Evolutionary conservation across 2,797 vertebrate species (phyloP).

Genomic region (Pseudochromis fuscus): DNA sequence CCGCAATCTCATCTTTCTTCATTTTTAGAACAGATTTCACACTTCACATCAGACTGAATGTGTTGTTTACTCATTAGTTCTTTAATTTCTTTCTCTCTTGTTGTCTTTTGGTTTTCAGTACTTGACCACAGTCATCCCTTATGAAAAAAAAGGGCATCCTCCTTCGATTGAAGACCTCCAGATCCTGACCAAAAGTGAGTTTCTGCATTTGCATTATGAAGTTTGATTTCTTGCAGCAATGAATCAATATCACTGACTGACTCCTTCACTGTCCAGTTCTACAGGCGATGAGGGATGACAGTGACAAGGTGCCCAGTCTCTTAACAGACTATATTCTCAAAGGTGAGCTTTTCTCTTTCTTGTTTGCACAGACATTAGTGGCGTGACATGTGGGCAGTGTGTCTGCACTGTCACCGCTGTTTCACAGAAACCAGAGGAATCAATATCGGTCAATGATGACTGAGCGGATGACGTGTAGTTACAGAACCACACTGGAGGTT

Average conservation of each 20-base stretch:
- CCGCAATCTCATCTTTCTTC: neutral
- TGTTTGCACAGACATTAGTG: neutral
- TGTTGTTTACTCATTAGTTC: neutral
- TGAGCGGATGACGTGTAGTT: neutral
- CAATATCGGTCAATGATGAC: constrained; percentile 7
- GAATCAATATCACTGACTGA: neutral
- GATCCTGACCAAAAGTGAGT: constrained; percentile 95
- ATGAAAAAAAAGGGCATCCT: constrained; percentile 93
- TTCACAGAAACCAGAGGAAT: constrained; percentile 9
- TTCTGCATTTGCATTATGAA: neutral
- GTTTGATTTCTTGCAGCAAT: neutral
- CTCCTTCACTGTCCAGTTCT: constrained; percentile 85
- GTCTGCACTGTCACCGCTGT: neutral
- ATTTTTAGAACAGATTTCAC: neutral
- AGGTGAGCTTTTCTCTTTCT: constrained; percentile 82
- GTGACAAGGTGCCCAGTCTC: constrained; percentile 95
- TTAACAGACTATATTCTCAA: constrained; percentile 99
- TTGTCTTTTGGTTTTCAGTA: constrained; percentile 83
- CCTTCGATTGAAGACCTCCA: constrained; percentile 96
- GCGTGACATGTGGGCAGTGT: neutral
- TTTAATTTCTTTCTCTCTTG: neutral
- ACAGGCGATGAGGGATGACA: constrained; percentile 95
- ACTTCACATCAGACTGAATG: neutral
- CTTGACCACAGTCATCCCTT: constrained; percentile 97
- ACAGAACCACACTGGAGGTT: neutral